Percentiles rank a stretch among this genome's conserved stretches.
These are phyloP conservation scores for Xestobium rufovillosum DNA, from an alignment of 2,888 invertebrate species.

Conservation along the genomic window DNA sequence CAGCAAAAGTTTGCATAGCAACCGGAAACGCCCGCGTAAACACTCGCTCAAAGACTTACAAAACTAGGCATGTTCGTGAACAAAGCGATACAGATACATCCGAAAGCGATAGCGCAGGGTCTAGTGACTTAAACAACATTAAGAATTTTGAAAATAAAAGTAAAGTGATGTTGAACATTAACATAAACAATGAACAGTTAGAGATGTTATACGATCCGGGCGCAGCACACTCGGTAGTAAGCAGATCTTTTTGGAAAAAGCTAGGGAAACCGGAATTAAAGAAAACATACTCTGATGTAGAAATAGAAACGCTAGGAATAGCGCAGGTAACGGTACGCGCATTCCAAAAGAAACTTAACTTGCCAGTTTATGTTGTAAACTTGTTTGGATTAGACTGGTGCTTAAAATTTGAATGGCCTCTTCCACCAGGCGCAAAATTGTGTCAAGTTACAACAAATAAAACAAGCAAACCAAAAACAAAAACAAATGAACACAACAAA, in stretches of 20 bases:
- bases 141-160: too few relatives aligned
- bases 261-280: constrained; percentile 11
- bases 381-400: constrained; percentile 10
- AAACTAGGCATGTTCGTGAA: too few relatives aligned
- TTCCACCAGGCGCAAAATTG: constrained; percentile 15
- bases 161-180: too few relatives aligned
- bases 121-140: too few relatives aligned
- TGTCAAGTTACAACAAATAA: too few relatives aligned
- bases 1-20: too few relatives aligned
- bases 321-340: constrained; percentile 10
- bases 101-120: too few relatives aligned
- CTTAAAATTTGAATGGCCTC: constrained; percentile 14
- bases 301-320: constrained; percentile 15
- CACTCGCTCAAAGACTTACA: too few relatives aligned
- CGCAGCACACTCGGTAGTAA: constrained; percentile 10
- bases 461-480: too few relatives aligned
- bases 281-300: constrained; percentile 12
- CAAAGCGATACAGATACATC: too few relatives aligned
- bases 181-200: constrained; percentile 6
- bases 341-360: constrained; percentile 7
- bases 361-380: constrained; percentile 14
- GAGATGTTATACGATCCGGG: constrained; percentile 18
- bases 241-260: constrained; percentile 12
- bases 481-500: constrained; percentile 2
- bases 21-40: too few relatives aligned